Percentiles rank a stretch among this genome's conserved stretches.
Evolutionary conservation across 2,797 vertebrate species (phyloP).

Genomic region (Spheniscus humboldti): DNA sequence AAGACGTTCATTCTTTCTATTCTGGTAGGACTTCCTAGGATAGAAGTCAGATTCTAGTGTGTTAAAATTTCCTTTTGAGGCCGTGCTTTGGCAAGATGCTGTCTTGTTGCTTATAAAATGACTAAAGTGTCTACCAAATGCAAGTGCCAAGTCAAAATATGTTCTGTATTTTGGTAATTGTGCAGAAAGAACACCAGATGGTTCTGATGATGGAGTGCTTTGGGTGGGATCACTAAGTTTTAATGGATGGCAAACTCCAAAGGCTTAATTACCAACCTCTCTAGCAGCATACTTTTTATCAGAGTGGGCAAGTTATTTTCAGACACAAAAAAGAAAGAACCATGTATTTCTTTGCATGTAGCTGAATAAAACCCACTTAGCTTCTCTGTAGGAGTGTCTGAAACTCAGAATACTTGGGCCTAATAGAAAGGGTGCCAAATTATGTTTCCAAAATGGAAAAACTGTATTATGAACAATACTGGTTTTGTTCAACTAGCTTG

Average conservation of each 20-base stretch:
- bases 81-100: conserved; percentile 53
- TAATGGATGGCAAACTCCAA: conserved; percentile 59
- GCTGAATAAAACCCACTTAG: not conserved
- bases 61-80: conserved; percentile 41
- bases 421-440: conserved; percentile 5
- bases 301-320: conserved; percentile 25
- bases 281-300: conserved; percentile 20
- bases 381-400: not conserved
- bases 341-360: not conserved
- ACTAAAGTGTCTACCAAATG: conserved; percentile 64
- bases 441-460: conserved; percentile 17
- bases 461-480: not conserved
- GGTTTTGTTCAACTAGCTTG: not conserved
- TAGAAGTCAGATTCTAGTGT: not conserved
- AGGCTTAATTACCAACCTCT: conserved; percentile 43
- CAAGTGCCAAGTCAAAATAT: conserved; percentile 70
- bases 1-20: not conserved
- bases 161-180: conserved; percentile 70
- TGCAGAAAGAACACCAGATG: conserved; percentile 68
- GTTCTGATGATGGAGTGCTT: conserved; percentile 57
- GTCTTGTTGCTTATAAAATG: conserved; percentile 60
- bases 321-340: not conserved
- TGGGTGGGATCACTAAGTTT: conserved; percentile 60
- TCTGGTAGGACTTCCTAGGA: not conserved
- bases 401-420: not conserved